Evolutionary conservation across 1,140 invertebrate genomes (phyloP), one percentile per base, ranked within the genome.

Genomic region (Hermetia illucens): DNA sequence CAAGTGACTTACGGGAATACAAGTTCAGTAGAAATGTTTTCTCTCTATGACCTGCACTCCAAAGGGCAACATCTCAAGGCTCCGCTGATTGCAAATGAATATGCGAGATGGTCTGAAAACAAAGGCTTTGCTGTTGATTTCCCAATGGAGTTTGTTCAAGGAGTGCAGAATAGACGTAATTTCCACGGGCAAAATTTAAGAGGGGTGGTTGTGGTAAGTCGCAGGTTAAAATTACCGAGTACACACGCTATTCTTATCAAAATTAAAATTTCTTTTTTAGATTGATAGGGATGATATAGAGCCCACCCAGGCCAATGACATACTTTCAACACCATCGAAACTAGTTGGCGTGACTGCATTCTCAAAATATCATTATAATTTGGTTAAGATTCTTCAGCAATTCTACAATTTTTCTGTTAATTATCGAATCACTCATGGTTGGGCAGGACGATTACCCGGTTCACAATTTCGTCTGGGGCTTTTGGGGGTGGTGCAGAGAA

Each of bases 361-460:
- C 22, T 47, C 46, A 8, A 58, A 58, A 38, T 58, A 58, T 42
- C 50, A 58, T 18, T 58, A 48, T 21, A 51, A 55, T 13, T 27
- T 58, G 6, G 13, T 53, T 3, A 34, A 36, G 19, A 38, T 58
- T 31, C 41, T 58, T 10, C 33, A 43, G 8, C 48, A 58, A 24
- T 46, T 43, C 1, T 53, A 56, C 5, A 58, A 58, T 27, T 58
- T 58, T n/a, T 47, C 43, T 2, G 50, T 58, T 5, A 46, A 47
- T 8, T 58, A 56, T 38, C 55, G 55, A 6, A 53, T 56, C 34
- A 48, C 55, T 8, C 41, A 55, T 9, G 55, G 55, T n/a, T 58
- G 55, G 55, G 55, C 55, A 32, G 55, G 55, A 2, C 39, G 50
- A 21, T 38, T 58, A 24, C 50, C 47, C 13, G 55, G 53, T 31